phyloP scores from a whole-genome alignment of 2,888 invertebrate genomes.

The Neuroscelio doddi region DNA sequence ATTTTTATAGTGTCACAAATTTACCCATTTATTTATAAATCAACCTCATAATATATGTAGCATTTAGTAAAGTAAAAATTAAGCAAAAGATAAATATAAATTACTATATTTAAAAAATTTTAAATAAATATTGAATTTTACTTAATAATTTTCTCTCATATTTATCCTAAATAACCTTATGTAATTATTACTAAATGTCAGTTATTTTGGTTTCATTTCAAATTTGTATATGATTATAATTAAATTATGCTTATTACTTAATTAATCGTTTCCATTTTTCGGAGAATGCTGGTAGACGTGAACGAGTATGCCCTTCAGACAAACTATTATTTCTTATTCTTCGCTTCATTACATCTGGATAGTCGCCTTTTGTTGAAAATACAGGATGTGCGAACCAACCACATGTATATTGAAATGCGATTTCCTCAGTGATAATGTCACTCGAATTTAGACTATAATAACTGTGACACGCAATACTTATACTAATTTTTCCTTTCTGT shows the following conservation, averaged over 20 bases:
- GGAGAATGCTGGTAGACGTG: slow-evolving; percentile 72
- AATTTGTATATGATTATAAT: neutral
- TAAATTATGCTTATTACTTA: slow-evolving; percentile 16
- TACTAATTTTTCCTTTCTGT: slow-evolving; percentile 73
- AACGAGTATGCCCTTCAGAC: slow-evolving; percentile 67
- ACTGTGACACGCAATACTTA: slow-evolving; percentile 9
- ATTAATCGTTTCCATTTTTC: slow-evolving; percentile 74
- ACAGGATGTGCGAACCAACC: slow-evolving; percentile 73
- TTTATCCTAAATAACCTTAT: too few species aligned
- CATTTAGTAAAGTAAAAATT: too few species aligned
- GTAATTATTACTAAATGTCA: too few species aligned
- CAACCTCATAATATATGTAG: too few species aligned
- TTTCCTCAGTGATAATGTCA: slow-evolving; percentile 37
- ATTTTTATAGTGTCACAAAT: too few species aligned
- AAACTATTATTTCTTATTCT: slow-evolving; percentile 70
- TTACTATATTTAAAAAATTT: too few species aligned
- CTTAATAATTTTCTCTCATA: too few species aligned
- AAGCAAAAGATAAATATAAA: too few species aligned
- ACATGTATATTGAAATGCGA: slow-evolving; percentile 67
- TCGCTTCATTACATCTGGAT: slow-evolving; percentile 72
- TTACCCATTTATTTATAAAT: too few species aligned
- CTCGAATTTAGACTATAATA: slow-evolving; percentile 26
- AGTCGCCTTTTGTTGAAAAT: slow-evolving; percentile 72
- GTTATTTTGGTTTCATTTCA: neutral
- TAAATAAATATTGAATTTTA: too few species aligned